Base-by-base conservation (phyloP, 2,797 vertebrate species). In the Microctenopoma lineatum region DNA sequence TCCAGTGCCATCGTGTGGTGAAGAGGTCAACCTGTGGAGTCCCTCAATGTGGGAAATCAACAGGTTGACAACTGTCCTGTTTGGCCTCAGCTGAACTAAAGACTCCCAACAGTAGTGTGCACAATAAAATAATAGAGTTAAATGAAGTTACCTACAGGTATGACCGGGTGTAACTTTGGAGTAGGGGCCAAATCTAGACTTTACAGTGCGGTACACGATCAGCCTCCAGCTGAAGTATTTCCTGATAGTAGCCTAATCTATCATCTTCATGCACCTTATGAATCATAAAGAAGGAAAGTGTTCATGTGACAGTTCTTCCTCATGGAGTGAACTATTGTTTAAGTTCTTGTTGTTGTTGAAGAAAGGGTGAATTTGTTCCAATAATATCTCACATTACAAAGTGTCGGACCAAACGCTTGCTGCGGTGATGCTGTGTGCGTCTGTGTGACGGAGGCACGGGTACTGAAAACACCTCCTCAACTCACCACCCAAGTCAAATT, bases 1-100 rank as follows among this genome's bases (percentile, higher is more conserved):
- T 67, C 25, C 34, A 80, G 10, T 57, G 83, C 84, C 87, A 73
- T 14, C 84, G 1, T 79, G 86, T 82, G 89, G 84, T 54, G 56
- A 29, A 65, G 16, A 65, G 16, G 21, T 34, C 1, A 5, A 32
- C 29, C 29, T 32, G 29, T 32, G 5, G 29, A 32, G 7, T 34
- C 32, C 32, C 18, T 55, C 61, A 42, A 21, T 38, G 29, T 42
- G 25, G 52, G 2, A 11, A 27, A 25, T 25, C 65, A 65, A 27
- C 44, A 59, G 66, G 47, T 53, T 42, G 4, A 11, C 5, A 29
- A 0, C 25, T 10, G 41, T 4, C 16, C 27, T 32, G 16, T n/a
- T 7, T 11, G 9, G 25, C 2, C 14, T 15, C 27, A 16, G 15
- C 7, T 32, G 50, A 16, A 21, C 52, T 36, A 7, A 36, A 18